A percentile compares a stretch with the other conserved stretches of the same genome.
Evolutionary conservation across 2,888 invertebrate species (phyloP).

Genomic region (Vanessa cardui): DNA sequence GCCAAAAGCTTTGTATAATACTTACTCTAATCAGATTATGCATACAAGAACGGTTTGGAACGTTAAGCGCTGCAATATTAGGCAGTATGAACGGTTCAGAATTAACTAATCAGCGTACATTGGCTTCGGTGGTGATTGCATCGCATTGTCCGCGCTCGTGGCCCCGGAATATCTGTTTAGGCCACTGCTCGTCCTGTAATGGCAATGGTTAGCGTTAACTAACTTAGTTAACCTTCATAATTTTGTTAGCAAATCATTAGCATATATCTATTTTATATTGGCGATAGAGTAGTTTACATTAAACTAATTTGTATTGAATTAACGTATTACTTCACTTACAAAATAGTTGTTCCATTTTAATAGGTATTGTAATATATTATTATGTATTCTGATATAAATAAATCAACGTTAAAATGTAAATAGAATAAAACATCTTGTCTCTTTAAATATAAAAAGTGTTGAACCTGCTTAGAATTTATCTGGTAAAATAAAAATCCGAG

Average conservation of each 20-base stretch:
- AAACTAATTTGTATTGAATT: conserved; percentile 4
- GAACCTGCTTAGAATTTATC: conserved; percentile 10
- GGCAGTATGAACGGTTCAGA: conserved; percentile 74
- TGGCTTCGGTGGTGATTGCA: conserved; percentile 77
- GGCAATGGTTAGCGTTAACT: conserved; percentile 71
- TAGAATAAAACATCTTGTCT: background rate
- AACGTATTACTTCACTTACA: background rate
- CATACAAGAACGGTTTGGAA: conserved; percentile 78
- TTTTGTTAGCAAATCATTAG: conserved; percentile 58
- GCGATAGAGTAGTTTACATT: conserved; percentile 33
- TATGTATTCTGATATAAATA: too few species aligned
- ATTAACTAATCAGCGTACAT: conserved; percentile 81
- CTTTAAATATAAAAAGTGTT: background rate
- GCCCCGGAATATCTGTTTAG: conserved; percentile 82
- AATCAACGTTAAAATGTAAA: too few species aligned
- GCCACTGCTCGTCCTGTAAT: conserved; percentile 78
- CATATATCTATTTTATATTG: conserved; percentile 48
- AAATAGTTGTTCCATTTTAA: too few species aligned
- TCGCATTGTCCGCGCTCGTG: conserved; percentile 78
- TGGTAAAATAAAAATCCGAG: conserved; percentile 1
- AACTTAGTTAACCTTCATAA: conserved; percentile 66
- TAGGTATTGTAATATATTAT: too few species aligned
- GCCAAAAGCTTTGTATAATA: conserved; percentile 76
- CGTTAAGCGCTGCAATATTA: conserved; percentile 66
- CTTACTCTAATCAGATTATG: conserved; percentile 81